phyloP scores from a whole-genome alignment of 2,888 invertebrate species.

The Ceratothoa steindachneri region DNA sequence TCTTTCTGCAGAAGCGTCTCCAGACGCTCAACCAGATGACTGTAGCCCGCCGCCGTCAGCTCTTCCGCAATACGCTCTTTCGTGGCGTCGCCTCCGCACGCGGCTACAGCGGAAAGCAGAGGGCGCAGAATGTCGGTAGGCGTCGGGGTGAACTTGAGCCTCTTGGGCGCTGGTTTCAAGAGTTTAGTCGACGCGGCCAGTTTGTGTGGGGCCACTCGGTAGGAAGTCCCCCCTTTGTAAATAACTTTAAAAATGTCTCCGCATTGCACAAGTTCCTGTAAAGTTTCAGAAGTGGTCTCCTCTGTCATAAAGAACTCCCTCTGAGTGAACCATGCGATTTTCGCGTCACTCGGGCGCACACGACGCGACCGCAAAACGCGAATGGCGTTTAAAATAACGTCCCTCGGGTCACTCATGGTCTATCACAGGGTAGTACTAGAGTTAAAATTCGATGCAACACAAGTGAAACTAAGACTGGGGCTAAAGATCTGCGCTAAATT shows the following conservation, averaged over 20 bases:
- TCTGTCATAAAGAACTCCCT: constrained; percentile 38
- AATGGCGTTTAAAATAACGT: constrained; percentile 43
- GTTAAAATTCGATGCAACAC: no score
- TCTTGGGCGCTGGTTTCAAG: constrained; percentile 17
- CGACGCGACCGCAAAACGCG: constrained; percentile 44
- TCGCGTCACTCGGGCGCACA: constrained; percentile 42
- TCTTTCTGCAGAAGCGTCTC: constrained; percentile 35
- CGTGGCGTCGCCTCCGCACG: constrained; percentile 31
- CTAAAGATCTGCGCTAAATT: constrained; percentile 2
- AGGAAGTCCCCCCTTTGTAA: constrained; percentile 43
- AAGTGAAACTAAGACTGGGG: background rate
- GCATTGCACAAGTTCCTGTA: constrained; percentile 37
- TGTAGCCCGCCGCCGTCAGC: constrained; percentile 15
- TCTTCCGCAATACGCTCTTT: constrained; percentile 35
- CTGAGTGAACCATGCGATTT: constrained; percentile 44
- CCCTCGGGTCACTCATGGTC: constrained; percentile 23
- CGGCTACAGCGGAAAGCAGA: constrained; percentile 29
- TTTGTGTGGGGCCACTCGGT: constrained; percentile 37
- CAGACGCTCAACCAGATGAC: constrained; percentile 26
- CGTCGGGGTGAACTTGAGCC: constrained; percentile 20
- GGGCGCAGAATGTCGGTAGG: constrained; percentile 42
- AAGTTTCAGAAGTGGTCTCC: constrained; percentile 37
- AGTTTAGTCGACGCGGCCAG: constrained; percentile 20
- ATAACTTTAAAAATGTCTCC: constrained; percentile 42
- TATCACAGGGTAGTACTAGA: no score